Evolutionary conservation across 1,140 invertebrate genomes (phyloP).

Genomic region (Magallana gigas): DNA sequence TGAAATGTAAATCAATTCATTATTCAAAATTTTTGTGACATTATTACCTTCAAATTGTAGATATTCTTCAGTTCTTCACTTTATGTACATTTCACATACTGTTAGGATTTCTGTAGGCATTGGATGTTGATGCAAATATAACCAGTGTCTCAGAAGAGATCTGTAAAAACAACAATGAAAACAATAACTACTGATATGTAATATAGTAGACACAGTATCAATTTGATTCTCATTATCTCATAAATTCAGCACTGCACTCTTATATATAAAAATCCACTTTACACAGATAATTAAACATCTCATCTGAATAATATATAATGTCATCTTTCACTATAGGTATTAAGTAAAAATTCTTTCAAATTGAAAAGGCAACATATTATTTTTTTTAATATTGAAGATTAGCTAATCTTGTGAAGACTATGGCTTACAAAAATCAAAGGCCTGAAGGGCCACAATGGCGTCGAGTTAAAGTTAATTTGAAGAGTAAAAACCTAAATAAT

Average conservation of each 20-base stretch:
- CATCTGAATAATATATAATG: not conserved
- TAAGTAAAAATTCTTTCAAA: not conserved
- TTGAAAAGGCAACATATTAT: not conserved
- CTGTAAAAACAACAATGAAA: not conserved
- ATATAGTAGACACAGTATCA: not conserved
- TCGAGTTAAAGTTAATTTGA: too few relatives aligned
- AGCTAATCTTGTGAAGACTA: not conserved
- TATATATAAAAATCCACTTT: not conserved
- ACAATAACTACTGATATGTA: not conserved
- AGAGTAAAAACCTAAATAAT: too few relatives aligned
- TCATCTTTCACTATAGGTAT: not conserved
- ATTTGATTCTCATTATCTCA: not conserved
- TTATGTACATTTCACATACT: not conserved
- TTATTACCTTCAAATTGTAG: not conserved
- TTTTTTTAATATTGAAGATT: not conserved
- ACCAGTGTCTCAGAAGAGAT: not conserved
- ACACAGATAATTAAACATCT: not conserved
- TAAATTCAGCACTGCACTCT: not conserved
- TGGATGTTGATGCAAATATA: not conserved
- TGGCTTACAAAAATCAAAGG: not conserved
- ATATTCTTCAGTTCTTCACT: not conserved
- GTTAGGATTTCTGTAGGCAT: not conserved
- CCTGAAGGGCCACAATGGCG: too few relatives aligned
- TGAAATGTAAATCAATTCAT: constrained; percentile 1
- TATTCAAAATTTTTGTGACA: not conserved